Base-by-base conservation (phyloP, 2,888 invertebrate genomes). In the Parnassius orleans region DNA sequence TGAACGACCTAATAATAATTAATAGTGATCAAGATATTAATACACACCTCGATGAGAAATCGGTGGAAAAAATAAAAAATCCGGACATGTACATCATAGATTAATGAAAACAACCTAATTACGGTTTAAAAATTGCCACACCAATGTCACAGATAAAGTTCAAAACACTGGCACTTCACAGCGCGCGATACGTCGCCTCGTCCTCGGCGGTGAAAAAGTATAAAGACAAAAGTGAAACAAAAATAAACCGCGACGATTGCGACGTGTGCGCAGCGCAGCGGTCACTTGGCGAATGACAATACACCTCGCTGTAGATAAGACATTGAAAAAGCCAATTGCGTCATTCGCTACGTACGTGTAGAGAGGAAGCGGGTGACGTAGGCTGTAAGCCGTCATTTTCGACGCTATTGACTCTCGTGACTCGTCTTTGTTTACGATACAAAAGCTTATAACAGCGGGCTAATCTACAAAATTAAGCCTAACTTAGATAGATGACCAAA, bases 241-340 rank as follows among this genome's bases (percentile, higher is more conserved):
- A 86, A 86, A 83, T 83, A 84, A 78, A 80, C 71, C 71, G 71
- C 70, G 75, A 43, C 70, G 78, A 77, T 76, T 74, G 79, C 81
- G 72, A 71, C 73, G 90, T 86, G 87, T 80, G 88, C 90, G 87
- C 90, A 87, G 77, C 86, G 78, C 85, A 76, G 73, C 83, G 84
- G 73, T 76, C 86, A 81, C 88, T 84, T 85, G 83, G 72, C 84
- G 89, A 90, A 84, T 90, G 90, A 90, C 90, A 88, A 87, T 88
- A 87, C 82, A 85, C 86, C 83, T 85, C 86, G 78, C 81, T 79
- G 86, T 84, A 89, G 90, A 90, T 90, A 90, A 90, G 90, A 90
- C 90, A 90, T 90, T 90, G 90, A 90, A 90, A 90, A 90, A 88
- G 87, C 87, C 88, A 89, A 89, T 90, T 90, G 90, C 90, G 90